Percentiles rank a stretch among this genome's conserved stretches.
Conservation (phyloP, 2,797 vertebrate species). For the Intellagama lesueurii region DNA sequence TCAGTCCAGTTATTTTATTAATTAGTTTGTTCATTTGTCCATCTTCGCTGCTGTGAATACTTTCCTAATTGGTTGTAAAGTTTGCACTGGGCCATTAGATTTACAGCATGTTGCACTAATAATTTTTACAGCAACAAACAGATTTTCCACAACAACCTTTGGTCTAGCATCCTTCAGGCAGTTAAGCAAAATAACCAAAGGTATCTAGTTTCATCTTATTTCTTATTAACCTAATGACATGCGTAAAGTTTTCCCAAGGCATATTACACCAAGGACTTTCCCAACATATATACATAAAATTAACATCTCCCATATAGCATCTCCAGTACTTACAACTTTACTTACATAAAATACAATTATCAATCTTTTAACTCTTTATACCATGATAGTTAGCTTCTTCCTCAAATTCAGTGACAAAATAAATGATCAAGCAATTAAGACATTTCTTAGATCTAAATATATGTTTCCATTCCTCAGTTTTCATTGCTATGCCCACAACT, state of each 20-base stretch:
- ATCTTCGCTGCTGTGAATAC: neutral
- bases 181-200: neutral
- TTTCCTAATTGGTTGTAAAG: neutral
- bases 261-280: neutral
- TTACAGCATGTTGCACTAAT: neutral
- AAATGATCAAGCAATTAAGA: neutral
- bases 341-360: neutral
- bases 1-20: no score
- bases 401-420: neutral
- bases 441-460: neutral
- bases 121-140: neutral
- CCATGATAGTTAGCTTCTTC: neutral
- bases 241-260: neutral
- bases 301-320: neutral
- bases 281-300: neutral
- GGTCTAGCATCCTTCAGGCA: neutral
- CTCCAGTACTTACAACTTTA: neutral
- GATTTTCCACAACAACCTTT: neutral
- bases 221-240: slow-evolving; percentile 5
- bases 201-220: neutral
- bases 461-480: neutral
- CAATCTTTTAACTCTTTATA: neutral
- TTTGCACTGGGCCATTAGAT: neutral
- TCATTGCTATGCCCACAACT: neutral
- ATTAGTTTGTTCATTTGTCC: neutral